Evolutionary conservation across 2,797 vertebrate genomes (phyloP).

Genomic region (Ptychadena robeensis): DNA sequence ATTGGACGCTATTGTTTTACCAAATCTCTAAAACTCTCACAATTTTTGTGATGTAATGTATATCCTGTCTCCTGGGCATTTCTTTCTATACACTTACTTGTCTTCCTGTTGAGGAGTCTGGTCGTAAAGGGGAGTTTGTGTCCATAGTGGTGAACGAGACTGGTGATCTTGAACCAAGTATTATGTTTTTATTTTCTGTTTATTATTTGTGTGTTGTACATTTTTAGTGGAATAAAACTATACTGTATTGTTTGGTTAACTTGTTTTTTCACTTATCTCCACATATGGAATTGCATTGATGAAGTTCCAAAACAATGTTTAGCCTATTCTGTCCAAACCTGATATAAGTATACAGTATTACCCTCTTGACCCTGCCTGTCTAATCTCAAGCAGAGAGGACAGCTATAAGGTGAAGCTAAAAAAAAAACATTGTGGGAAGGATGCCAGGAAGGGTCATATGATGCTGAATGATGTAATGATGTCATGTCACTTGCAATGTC

Average conservation of each 20-base stretch:
- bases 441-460: background rate
- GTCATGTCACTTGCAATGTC: background rate
- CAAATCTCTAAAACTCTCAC: no score
- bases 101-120: no score
- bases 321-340: background rate
- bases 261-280: background rate
- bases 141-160: no score
- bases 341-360: background rate
- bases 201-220: no score
- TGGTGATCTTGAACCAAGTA: no score
- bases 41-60: no score
- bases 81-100: no score
- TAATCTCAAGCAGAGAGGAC: background rate
- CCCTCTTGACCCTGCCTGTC: background rate
- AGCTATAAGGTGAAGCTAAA: background rate
- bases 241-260: background rate
- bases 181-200: no score
- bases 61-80: no score
- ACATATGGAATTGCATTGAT: background rate
- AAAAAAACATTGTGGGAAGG: background rate
- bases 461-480: conserved; percentile 9
- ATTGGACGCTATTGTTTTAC: no score
- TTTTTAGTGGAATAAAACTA: no score
- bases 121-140: no score
- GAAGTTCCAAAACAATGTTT: background rate